phyloP scores from a whole-genome alignment of 2,797 vertebrate species.

The Darevskia nairensis region DNA sequence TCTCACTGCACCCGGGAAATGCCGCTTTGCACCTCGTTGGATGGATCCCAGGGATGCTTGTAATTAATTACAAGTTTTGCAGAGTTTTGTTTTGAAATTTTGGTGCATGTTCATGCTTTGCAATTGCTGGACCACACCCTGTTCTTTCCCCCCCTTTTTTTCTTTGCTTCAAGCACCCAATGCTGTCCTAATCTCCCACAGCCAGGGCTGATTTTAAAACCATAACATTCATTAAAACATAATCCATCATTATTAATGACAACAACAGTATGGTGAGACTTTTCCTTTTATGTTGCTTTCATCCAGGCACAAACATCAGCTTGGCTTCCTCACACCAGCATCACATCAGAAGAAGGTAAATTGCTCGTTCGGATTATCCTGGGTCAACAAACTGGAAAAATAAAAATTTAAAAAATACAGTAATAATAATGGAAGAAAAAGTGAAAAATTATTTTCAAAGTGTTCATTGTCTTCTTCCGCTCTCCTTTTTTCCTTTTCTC shows the following conservation, averaged over 20 bases:
- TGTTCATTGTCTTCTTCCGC: conserved; percentile 53
- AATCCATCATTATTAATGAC: conserved; percentile 38
- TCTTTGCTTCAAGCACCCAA: conserved; percentile 31
- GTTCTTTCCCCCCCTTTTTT: neutral
- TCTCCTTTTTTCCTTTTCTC: conserved; percentile 60
- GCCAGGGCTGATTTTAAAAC: conserved; percentile 13
- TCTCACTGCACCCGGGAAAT: neutral
- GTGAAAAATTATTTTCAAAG: conserved; percentile 56
- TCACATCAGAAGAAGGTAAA: neutral
- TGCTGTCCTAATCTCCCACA: conserved; percentile 27
- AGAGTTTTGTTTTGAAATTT: conserved; percentile 46
- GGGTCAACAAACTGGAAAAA: conserved; percentile 19
- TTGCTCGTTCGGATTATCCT: conserved; percentile 41
- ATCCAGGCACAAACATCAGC: neutral
- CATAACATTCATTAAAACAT: conserved; percentile 21
- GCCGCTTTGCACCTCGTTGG: neutral
- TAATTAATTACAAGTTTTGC: conserved; percentile 7
- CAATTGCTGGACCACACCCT: conserved; percentile 18
- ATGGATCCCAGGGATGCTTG: conserved; percentile 2
- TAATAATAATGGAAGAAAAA: neutral
- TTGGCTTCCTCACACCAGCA: neutral
- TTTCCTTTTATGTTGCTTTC: conserved; percentile 23
- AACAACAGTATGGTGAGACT: conserved; percentile 2
- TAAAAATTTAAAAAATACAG: too few species aligned
- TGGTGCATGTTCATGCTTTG: conserved; percentile 25